phyloP scores from a whole-genome alignment of 2,113 vertebrate genomes.

The Lanius collurio region DNA sequence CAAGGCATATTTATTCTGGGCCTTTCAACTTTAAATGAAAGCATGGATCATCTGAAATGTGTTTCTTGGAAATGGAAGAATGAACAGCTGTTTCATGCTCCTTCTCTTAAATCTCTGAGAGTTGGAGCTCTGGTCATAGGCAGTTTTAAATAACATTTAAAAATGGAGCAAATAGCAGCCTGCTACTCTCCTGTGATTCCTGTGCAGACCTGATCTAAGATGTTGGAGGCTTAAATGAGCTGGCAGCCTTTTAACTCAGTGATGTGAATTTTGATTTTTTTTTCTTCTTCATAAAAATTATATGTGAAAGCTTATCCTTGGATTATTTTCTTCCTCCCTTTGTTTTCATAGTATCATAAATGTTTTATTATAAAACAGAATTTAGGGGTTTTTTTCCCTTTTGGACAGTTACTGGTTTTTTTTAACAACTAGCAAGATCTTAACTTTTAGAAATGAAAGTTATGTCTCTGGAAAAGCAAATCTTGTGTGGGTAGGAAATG shows the following conservation, averaged over 20 bases:
- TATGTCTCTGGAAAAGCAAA: background rate
- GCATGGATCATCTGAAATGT: constrained; percentile 34
- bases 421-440: background rate
- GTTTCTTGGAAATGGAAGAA: constrained; percentile 48
- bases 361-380: background rate
- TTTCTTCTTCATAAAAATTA: background rate
- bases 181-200: background rate
- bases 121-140: background rate
- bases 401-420: background rate
- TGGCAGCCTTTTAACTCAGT: background rate
- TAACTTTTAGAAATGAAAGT: background rate
- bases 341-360: background rate
- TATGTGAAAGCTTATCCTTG: background rate
- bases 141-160: constrained; percentile 56
- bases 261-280: background rate
- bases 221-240: constrained; percentile 7
- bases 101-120: constrained; percentile 27
- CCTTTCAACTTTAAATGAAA: constrained; percentile 58
- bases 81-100: constrained; percentile 38
- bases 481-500: background rate
- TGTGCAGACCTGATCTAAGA: constrained; percentile 8
- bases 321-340: background rate
- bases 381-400: background rate
- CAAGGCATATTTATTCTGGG: constrained; percentile 9
- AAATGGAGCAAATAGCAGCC: constrained; percentile 29